Base-by-base conservation (phyloP, 1,140 invertebrate genomes). In the Theocolax elegans region DNA sequence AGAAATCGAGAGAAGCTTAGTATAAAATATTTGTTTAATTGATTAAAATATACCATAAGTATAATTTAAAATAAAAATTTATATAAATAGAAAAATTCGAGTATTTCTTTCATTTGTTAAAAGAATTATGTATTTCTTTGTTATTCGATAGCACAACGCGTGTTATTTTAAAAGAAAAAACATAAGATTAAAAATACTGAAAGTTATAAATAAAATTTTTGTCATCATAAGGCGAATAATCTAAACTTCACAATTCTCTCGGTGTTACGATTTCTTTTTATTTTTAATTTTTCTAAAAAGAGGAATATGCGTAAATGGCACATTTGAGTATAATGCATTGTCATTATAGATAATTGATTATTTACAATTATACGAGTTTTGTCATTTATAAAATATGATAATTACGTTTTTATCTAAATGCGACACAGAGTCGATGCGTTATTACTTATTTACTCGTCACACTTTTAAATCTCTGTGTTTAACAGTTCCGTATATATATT, bases 301-400 rank as follows among this genome's bases (percentile, higher is more conserved):
- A 72, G 42, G n/a, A n/a, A n/a, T n/a, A 75, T 76, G 25, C 53
- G 53, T 75, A 73, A 75, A 77, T 79, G 76, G 77, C 77, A 76
- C 76, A 74, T 77, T 67, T 67, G 75, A 72, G 64, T 72, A 70
- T 68, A 74, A 53, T 70, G 59, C 40, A 10, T 58, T 31, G 27
- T 56, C 13, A 8, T 64, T 44, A 53, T 51, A 31, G 49, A 60
- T 54, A 12, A 12, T 40, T 62, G 35, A 69, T 54, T 70, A 70
- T 70, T 63, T 70, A 70, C 68, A 70, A 70, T 38, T 64, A n/a
- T 69, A 35, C 67, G 67, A 9, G 17, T 60, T 60, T 63, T 23
- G 17, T 56, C 21, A 27, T n/a, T n/a, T n/a, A n/a, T 8, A 46
- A 54, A 62, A 69, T 62, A n/a, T 31, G 40, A 46, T 44, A 54